These are phyloP conservation scores for Gracilinanus agilis DNA, from an alignment of 2,113 vertebrate genomes.

Conservation along the genomic window DNA sequence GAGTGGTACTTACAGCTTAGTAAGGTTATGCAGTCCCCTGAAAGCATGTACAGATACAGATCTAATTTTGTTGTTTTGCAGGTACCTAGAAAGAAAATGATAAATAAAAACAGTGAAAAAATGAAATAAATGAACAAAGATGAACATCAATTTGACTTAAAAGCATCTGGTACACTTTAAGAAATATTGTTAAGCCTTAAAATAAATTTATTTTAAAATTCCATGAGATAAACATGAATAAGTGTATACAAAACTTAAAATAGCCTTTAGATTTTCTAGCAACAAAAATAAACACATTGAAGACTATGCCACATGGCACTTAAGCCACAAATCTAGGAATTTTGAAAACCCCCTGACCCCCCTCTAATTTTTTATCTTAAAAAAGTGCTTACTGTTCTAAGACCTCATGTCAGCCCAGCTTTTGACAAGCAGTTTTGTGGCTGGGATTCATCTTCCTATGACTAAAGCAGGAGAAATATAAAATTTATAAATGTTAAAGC, in stretches of 20 bases:
- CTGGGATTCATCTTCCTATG: background rate
- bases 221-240: background rate
- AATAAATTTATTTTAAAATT: conserved; percentile 35
- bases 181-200: background rate
- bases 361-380: background rate
- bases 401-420: background rate
- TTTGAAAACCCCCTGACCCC: conserved; percentile 11
- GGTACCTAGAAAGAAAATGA: conserved; percentile 86
- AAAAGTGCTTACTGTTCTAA: background rate
- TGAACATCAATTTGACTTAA: background rate
- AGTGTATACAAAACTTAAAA: background rate
- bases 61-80: conserved; percentile 94
- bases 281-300: conserved; percentile 10
- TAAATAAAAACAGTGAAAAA: conserved; percentile 30
- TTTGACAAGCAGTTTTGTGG: background rate
- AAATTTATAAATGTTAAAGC: background rate
- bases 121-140: background rate
- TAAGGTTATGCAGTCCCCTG: conserved; percentile 92
- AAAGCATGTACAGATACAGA: conserved; percentile 90
- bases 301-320: background rate
- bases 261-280: conserved; percentile 14
- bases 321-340: conserved; percentile 15
- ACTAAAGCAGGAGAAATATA: background rate
- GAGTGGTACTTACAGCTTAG: conserved; percentile 91
- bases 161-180: background rate